These are phyloP conservation scores for Fistularia commersonii DNA, from an alignment of 2,797 vertebrate species.

Conservation along the genomic window DNA sequence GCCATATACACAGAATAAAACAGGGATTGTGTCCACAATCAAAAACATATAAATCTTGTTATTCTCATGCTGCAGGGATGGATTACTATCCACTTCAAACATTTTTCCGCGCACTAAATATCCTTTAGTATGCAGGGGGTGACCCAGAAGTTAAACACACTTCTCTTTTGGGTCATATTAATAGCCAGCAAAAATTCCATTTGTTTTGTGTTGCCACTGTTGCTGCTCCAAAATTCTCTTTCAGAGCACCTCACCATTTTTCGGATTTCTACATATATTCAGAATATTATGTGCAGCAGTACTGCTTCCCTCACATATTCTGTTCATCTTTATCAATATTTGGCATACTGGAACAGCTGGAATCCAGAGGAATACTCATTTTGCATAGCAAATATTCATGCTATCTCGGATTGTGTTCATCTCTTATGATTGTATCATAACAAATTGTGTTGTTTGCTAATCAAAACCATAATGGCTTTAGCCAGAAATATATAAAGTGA, in stretches of 20 bases:
- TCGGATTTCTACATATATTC: too few species aligned
- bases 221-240: background rate
- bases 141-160: slow-evolving; percentile 1
- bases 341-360: background rate
- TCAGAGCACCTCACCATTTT: too few species aligned
- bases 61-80: slow-evolving; percentile 30
- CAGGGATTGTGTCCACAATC: slow-evolving; percentile 29
- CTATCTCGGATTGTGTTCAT: too few species aligned
- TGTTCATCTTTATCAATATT: slow-evolving; percentile 23
- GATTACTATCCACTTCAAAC: slow-evolving; percentile 22
- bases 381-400: too few species aligned
- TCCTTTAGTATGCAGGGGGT: slow-evolving; percentile 4
- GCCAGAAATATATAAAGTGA: too few species aligned
- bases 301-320: background rate
- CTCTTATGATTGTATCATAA: too few species aligned
- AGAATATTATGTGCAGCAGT: too few species aligned
- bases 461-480: too few species aligned
- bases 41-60: slow-evolving; percentile 59
- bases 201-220: background rate
- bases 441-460: too few species aligned
- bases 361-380: too few species aligned
- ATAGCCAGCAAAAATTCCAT: too few species aligned
- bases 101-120: slow-evolving; percentile 11
- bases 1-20: slow-evolving; percentile 37
- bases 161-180: background rate